Base-by-base conservation (phyloP, 2,113 vertebrate species). In the Odocoileus virginianus region DNA sequence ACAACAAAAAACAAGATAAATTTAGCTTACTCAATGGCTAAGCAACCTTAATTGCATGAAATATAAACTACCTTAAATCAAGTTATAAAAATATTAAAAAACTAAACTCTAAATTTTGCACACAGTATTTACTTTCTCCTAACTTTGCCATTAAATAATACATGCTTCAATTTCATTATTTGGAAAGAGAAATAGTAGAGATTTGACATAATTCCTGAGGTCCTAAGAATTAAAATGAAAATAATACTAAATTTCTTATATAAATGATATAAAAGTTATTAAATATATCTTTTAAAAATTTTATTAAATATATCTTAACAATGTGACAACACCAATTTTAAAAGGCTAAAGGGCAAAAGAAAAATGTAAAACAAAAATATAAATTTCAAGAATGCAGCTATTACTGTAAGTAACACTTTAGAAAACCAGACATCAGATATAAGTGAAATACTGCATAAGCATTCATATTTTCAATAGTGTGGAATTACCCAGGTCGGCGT, bases 401-500 rank as follows among this genome's bases (percentile, higher is more conserved):
- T 85, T 25, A 91, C 5, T 85, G 85, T 21, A 74, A 88, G 28
- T 86, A 76, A 90, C 2, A 97, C 54, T 92, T 87, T 36, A 96
- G 84, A 97, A 95, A 96, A 78, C 10, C 4, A 89, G 60, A 64
- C 19, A 90, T 45, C 54, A 89, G 28, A 40, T 52, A 25, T 55
- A 96, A 85, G 25, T 58, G 27, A 96, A 94, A 8, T 83, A 91
- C 61, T 71, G 43, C 13, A 96, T 54, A 96, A 84, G 17, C 28
- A 90, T 78, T 95, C 64, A 81, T 85, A 94, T 96, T 97, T 92
- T 97, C 36, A 87, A 91, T 6, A 91, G 40, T 96, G 78, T 91
- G 21, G 54, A 97, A 92, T 96, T 99, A 99, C 99, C 99, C 99
- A 19, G 99, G 99, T 95, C 99, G 99, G 12, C 99, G 99, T 57